Conservation (phyloP, 2,797 vertebrate species). For the Phoeniculus purpureus region DNA sequence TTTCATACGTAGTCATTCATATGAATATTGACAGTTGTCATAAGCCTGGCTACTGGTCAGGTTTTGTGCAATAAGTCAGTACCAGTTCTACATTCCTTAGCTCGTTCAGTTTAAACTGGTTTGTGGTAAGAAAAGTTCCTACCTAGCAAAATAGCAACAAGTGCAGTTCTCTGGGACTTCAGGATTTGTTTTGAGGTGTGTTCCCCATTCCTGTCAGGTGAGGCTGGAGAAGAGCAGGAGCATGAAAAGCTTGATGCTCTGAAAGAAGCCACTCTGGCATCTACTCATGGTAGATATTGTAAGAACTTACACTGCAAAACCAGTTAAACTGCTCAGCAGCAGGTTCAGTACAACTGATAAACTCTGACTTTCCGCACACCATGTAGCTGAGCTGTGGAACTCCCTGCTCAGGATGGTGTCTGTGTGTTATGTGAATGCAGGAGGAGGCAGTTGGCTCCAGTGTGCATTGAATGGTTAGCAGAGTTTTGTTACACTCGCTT, state of each 20-base stretch:
- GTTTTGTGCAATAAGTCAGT: neutral
- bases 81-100: neutral
- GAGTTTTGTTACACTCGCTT: neutral
- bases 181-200: neutral
- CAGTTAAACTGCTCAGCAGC: neutral
- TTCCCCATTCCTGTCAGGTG: neutral
- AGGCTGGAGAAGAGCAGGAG: neutral
- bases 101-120: neutral
- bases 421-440: neutral
- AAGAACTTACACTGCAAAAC: neutral
- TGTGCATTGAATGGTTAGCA: neutral
- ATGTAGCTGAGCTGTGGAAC: rapidly evolving
- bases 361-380: rapidly evolving
- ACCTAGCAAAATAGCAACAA: neutral
- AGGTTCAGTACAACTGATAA: neutral
- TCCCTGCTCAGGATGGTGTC: neutral
- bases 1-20: neutral
- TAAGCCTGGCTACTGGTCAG: neutral
- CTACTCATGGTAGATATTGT: neutral
- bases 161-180: neutral
- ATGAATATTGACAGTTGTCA: neutral
- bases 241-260: neutral
- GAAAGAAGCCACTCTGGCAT: neutral
- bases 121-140: neutral
- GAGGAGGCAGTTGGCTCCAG: neutral